phyloP scores from a whole-genome alignment of 1,140 invertebrate species.

The Macrocentrus cingulum region DNA sequence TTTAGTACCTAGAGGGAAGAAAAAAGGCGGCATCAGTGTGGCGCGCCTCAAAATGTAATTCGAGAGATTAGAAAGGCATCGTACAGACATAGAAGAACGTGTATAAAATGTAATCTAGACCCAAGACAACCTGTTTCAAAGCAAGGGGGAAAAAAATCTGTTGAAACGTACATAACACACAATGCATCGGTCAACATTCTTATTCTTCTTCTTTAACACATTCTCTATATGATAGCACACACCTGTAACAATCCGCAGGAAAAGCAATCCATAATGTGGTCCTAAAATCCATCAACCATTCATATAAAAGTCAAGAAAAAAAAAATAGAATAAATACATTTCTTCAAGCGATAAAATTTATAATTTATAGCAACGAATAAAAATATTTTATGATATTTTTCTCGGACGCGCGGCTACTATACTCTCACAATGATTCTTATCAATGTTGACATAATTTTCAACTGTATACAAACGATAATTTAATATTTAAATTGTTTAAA shows the following conservation, averaged over 20 bases:
- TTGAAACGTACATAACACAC: not conserved
- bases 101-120: not conserved
- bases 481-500: no score
- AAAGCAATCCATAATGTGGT: conserved; percentile 2
- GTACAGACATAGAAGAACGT: not conserved
- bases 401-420: no score
- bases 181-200: conserved; percentile 4
- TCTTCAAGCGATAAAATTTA: no score
- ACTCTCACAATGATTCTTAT: no score
- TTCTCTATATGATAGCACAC: no score
- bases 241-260: not conserved
- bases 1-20: no score
- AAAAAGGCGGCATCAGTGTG: not conserved
- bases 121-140: conserved; percentile 18
- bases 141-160: not conserved
- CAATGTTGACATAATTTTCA: no score
- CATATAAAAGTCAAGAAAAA: not conserved
- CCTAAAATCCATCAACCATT: not conserved
- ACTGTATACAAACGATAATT: no score
- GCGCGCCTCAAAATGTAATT: conserved; percentile 13
- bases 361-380: no score
- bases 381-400: no score
- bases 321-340: not conserved
- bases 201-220: conserved; percentile 3
- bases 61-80: conserved; percentile 16